Evolutionary conservation across 2,797 vertebrate genomes (phyloP).

Genomic region (Anabas testudineus): DNA sequence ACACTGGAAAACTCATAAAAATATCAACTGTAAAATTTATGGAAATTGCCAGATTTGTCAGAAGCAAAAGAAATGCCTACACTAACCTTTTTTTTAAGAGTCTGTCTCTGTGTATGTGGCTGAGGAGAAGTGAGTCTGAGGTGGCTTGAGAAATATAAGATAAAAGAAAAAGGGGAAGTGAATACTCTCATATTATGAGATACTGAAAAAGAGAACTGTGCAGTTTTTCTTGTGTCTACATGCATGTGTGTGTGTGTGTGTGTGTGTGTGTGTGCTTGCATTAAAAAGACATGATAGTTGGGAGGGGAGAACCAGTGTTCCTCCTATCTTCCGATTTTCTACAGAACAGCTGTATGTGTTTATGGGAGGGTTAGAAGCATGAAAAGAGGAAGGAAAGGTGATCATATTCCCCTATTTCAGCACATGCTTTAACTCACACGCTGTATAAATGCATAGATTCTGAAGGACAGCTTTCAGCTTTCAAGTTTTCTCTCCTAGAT

Average conservation of each 20-base stretch:
- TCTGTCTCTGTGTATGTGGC: not conserved
- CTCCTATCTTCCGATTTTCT: conserved; percentile 61
- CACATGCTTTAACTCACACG: conserved; percentile 25
- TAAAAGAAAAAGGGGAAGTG: conserved; percentile 61
- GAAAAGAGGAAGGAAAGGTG: conserved; percentile 71
- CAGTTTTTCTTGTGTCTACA: not conserved
- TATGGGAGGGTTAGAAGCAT: conserved; percentile 9
- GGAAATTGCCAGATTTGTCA: not conserved
- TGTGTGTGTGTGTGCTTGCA: conserved; percentile 24
- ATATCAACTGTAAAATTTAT: not conserved
- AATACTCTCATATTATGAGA: conserved; percentile 34
- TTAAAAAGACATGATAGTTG: conserved; percentile 47
- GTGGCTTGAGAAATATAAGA: conserved; percentile 31
- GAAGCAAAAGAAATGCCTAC: not conserved
- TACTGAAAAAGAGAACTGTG: conserved; percentile 54
- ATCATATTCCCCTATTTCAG: conserved; percentile 51
- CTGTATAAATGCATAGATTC: conserved; percentile 20
- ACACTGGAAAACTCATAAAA: not conserved
- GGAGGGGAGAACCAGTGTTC: conserved; percentile 54
- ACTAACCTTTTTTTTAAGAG: conserved; percentile 7
- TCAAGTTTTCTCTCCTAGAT: conserved; percentile 25
- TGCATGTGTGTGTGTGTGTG: conserved; percentile 19
- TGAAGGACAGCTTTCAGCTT: conserved; percentile 46
- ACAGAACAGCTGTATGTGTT: conserved; percentile 58
- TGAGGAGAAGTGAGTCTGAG: conserved; percentile 10